Evolutionary conservation across 30 jellyfish, hydroid and myxozoan species (phyloP), one percentile per base, ranked within the genome.

Genomic region (Cassiopea xamachana): DNA sequence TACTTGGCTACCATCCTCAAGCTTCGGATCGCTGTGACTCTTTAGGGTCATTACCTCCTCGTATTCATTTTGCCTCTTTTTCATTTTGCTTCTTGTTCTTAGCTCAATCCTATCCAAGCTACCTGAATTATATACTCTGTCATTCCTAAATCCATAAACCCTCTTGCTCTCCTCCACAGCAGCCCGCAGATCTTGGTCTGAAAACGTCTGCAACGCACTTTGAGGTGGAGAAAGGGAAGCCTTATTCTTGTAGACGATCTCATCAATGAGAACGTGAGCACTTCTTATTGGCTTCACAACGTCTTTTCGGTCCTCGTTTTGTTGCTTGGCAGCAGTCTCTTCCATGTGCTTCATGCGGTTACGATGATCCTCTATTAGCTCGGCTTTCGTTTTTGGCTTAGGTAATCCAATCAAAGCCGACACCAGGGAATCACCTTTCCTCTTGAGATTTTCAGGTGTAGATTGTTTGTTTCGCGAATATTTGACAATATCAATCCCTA

Each of bases 11-110:
- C 51, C 87, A 27, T 78, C 51, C 17, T 74, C 12, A n/a, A 78
- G 50, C n/a, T 50, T 78, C 18, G 87, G 87, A 50, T 78, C 87
- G 51, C 87, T 78, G 49, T 48, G 51, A 78, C 87, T 78, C 50
- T 78, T 78, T 12, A 60, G 5, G 50, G 17, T 43, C 51, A 59
- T 50, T 17, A 2, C 27, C 7, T 71, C 80, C 47, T 75, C 87
- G 51, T 48, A 19, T 18, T 71, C 80, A 43, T 78, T 50, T 50
- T 78, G 75, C 68, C 39, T 75, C 84, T 10, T 46, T 51, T 49
- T 78, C 74, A 49, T 5, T 78, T 60, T 78, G 43, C 71, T 19
- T 50, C 75, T 78, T 14, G 15, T 60, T 27, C 71, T 49, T 1
- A 78, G 87, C 50, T 50, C 50, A 7, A 12, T 48, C 12, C 87